A percentile compares a stretch with the other conserved stretches of the same genome.
Evolutionary conservation across 2,113 vertebrate genomes (phyloP).

Genomic region (Hylia prasina): DNA sequence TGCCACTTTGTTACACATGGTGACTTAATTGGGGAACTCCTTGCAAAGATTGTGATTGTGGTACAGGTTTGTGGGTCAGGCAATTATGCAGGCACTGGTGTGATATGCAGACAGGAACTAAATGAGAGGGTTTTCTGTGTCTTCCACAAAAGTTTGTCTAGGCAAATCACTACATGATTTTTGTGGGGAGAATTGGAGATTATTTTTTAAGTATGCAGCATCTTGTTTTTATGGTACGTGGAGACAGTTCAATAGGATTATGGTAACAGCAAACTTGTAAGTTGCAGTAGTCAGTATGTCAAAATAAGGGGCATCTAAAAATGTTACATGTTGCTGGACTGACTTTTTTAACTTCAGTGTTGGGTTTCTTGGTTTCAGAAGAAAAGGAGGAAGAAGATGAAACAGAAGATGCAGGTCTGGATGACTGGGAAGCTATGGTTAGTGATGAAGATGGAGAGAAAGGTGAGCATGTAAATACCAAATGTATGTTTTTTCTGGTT

Average conservation of each 20-base stretch:
- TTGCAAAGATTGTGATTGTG: not conserved
- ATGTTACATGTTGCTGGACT: not conserved
- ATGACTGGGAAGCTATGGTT: slow-evolving; percentile 97
- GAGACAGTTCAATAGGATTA: not conserved
- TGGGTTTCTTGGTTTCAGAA: slow-evolving; percentile 60
- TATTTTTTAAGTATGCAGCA: not conserved
- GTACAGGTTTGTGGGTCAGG: not conserved
- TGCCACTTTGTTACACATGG: not conserved
- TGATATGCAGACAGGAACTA: not conserved
- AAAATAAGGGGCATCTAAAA: not conserved
- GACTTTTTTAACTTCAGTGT: not conserved
- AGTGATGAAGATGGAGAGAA: slow-evolving; percentile 88
- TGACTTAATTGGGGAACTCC: not conserved
- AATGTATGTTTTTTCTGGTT: not conserved
- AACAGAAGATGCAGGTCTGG: slow-evolving; percentile 78
- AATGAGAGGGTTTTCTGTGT: not conserved
- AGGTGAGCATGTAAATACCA: slow-evolving; percentile 57
- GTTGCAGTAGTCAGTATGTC: not conserved
- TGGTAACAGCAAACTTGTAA: not conserved
- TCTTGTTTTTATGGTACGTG: not conserved
- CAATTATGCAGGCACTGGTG: not conserved
- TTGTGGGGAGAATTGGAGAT: not conserved
- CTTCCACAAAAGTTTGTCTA: not conserved
- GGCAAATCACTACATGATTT: not conserved
- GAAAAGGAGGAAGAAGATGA: slow-evolving; percentile 77